Percentiles rank a stretch among this genome's conserved stretches.
Evolutionary conservation across 64 coral and sea anemone species (phyloP).

Genomic region (Pachyseris speciosa): DNA sequence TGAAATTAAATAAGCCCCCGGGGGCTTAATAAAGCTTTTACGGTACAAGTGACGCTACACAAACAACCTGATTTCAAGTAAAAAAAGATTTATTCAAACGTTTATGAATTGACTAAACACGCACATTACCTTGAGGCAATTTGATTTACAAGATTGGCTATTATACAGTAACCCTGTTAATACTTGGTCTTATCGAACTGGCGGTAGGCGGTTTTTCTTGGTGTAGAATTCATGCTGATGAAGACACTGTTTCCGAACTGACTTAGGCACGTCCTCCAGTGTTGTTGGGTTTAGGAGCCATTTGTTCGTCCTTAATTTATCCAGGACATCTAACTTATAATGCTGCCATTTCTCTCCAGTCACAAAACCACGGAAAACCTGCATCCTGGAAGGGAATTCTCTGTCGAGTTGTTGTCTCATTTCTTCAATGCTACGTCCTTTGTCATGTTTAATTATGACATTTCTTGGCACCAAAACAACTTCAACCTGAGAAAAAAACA

Average conservation of each 20-base stretch:
- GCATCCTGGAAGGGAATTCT: conserved; percentile 51
- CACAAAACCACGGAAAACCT: conserved; percentile 81
- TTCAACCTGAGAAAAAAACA: conserved; percentile 62
- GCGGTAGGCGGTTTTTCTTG: neutral
- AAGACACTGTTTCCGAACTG: conserved; percentile 27
- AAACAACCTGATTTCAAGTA: too few species aligned
- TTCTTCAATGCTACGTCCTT: conserved; percentile 45
- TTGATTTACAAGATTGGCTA: too few species aligned
- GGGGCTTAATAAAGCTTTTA: too few species aligned
- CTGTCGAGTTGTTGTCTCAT: conserved; percentile 54
- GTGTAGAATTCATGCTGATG: conserved; percentile 23
- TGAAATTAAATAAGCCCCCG: too few species aligned
- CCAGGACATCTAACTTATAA: conserved; percentile 64
- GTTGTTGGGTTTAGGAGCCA: conserved; percentile 15
- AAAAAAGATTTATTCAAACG: too few species aligned
- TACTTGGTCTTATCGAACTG: neutral
- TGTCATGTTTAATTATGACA: conserved; percentile 33
- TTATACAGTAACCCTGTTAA: too few species aligned
- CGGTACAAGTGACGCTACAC: too few species aligned
- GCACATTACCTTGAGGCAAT: too few species aligned
- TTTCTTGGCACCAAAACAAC: conserved; percentile 64
- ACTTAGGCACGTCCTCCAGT: conserved; percentile 74
- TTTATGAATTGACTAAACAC: too few species aligned
- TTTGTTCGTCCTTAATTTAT: conserved; percentile 25
- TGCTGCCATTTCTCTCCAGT: conserved; percentile 63